Evolutionary conservation across 92 coral and sea anemone genomes (phyloP).

Genomic region (Galaxea fascicularis): DNA sequence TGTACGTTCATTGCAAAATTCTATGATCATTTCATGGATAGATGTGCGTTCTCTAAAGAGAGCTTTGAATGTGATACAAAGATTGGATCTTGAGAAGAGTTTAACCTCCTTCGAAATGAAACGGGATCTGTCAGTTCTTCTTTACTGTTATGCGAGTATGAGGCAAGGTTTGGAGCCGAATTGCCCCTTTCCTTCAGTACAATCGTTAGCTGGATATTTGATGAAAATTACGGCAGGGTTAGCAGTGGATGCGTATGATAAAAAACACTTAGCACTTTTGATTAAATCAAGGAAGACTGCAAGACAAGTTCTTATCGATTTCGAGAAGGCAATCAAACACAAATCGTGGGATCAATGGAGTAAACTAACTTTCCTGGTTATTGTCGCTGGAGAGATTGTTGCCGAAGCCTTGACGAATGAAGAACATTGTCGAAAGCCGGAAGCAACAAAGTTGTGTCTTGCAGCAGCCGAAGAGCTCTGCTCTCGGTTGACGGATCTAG

Average conservation of each 20-base stretch:
- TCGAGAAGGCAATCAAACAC: slow-evolving; percentile 6
- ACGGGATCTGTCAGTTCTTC: slow-evolving; percentile 11
- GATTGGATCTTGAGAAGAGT: slow-evolving; percentile 3
- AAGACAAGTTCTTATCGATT: not conserved
- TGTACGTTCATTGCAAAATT: slow-evolving; percentile 9
- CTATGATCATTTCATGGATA: slow-evolving; percentile 22
- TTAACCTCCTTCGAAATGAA: slow-evolving; percentile 10
- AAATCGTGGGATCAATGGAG: not conserved
- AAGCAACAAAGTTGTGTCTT: not conserved
- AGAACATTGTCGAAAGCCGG: not conserved
- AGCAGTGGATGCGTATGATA: not conserved
- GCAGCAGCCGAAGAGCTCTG: slow-evolving; percentile 10
- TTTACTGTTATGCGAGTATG: slow-evolving; percentile 6
- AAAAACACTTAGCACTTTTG: not conserved
- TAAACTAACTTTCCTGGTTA: slow-evolving; percentile 6
- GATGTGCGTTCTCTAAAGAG: slow-evolving; percentile 21
- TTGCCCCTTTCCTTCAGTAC: not conserved
- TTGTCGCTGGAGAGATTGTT: slow-evolving; percentile 22
- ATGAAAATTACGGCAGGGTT: not conserved
- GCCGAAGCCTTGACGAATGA: not conserved
- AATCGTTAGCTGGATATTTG: not conserved
- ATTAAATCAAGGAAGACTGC: not conserved
- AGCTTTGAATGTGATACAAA: not conserved
- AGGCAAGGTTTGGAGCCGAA: not conserved
- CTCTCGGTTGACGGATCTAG: slow-evolving; percentile 3